phyloP scores from a whole-genome alignment of 2,113 vertebrate genomes.

The Stigmatopora argus region DNA sequence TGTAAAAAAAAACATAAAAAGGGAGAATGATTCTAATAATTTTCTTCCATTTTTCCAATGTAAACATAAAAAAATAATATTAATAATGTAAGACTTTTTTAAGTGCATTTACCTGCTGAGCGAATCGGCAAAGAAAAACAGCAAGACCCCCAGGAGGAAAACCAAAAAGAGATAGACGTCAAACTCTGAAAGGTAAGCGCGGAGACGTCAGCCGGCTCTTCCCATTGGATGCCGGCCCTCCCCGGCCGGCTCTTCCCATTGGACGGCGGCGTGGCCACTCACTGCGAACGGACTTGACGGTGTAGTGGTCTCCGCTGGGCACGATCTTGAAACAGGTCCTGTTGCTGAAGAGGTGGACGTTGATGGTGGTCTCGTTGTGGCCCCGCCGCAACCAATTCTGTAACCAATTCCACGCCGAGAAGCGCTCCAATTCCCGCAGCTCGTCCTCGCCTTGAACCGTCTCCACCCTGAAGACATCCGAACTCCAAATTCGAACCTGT shows the following conservation, averaged over 20 bases:
- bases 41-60: too few species aligned
- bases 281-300: constrained; percentile 73
- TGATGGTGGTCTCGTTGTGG: constrained; percentile 83
- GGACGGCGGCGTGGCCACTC: constrained; percentile 48
- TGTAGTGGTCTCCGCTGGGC: constrained; percentile 67
- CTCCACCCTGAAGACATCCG: constrained; percentile 74
- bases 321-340: constrained; percentile 88
- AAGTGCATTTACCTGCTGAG: constrained; percentile 81
- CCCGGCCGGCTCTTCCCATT: too few species aligned
- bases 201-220: not conserved
- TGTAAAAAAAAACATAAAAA: too few species aligned
- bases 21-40: too few species aligned
- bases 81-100: too few species aligned
- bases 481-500: constrained; percentile 84
- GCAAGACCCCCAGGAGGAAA: constrained; percentile 78
- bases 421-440: constrained; percentile 80
- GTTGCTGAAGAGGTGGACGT: constrained; percentile 77
- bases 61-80: too few species aligned
- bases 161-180: constrained; percentile 83
- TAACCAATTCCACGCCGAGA: constrained; percentile 73
- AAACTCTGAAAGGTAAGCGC: constrained; percentile 74
- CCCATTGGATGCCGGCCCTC: too few species aligned
- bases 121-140: constrained; percentile 83
- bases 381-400: constrained; percentile 78
- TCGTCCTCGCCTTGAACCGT: constrained; percentile 82